Percentiles rank a stretch among this genome's conserved stretches.
Evolutionary conservation across 2,113 vertebrate genomes (phyloP).

Genomic region (Phylloscopus trochilus): DNA sequence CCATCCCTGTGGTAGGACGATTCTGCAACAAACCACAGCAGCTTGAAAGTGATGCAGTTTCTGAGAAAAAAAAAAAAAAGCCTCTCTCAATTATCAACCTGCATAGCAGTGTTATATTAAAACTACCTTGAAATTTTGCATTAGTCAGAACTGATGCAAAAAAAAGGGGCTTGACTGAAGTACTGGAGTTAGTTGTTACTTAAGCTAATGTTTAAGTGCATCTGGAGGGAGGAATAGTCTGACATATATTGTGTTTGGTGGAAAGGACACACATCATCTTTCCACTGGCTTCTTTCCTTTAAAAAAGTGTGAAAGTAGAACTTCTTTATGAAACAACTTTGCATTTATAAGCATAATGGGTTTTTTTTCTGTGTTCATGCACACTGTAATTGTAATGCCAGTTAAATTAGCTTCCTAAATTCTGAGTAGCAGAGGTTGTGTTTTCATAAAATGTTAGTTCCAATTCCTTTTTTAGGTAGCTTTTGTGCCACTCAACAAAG

Average conservation of each 20-base stretch:
- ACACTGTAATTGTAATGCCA: neutral
- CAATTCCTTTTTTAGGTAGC: neutral
- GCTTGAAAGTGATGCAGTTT: neutral
- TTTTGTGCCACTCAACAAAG: neutral
- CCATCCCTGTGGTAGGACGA: neutral
- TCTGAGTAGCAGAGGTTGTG: neutral
- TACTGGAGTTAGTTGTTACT: neutral
- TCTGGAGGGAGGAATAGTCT: neutral
- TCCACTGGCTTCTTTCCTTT: neutral
- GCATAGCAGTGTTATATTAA: neutral
- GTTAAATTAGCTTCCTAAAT: neutral
- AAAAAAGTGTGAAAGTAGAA: neutral
- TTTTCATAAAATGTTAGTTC: conserved; percentile 9
- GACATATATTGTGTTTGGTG: neutral
- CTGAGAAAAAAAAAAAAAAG: neutral
- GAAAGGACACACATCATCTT: neutral
- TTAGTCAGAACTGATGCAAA: neutral
- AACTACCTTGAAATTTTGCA: neutral
- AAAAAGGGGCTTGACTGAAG: neutral
- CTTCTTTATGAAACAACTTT: neutral
- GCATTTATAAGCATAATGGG: neutral
- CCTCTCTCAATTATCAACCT: neutral
- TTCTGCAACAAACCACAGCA: neutral
- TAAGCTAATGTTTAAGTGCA: neutral
- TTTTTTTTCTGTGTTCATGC: neutral